Conservation (phyloP, 2,888 invertebrate species). For the Ochropleura plecta region DNA sequence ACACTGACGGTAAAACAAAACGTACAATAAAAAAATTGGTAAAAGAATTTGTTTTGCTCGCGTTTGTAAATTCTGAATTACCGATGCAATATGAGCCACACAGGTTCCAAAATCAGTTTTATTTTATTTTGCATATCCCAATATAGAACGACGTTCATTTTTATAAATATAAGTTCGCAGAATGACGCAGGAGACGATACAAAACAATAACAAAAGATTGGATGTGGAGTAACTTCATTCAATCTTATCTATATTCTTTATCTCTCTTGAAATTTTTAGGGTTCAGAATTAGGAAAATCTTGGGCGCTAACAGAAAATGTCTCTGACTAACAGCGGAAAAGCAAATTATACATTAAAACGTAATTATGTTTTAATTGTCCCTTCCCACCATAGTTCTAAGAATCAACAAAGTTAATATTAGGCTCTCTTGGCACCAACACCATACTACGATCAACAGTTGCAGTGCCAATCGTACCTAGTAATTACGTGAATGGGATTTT, state of each 20-base stretch:
- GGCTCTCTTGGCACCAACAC: conserved; percentile 42
- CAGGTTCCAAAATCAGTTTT: conserved; percentile 29
- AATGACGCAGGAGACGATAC: conserved; percentile 26
- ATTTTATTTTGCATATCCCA: conserved; percentile 48
- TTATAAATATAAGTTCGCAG: conserved; percentile 26
- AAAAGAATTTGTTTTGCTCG: conserved; percentile 9
- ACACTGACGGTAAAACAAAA: conserved; percentile 15
- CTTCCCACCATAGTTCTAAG: conserved; percentile 19
- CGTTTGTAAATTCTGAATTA: conserved; percentile 18
- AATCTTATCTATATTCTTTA: not conserved
- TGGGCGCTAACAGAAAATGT: not conserved
- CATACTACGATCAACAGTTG: conserved; percentile 15
- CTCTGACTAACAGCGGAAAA: not conserved
- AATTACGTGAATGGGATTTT: conserved; percentile 47
- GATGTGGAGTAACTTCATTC: not conserved
- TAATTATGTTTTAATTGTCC: not conserved
- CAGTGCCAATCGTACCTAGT: conserved; percentile 43
- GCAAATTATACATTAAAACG: not conserved
- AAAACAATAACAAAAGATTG: conserved; percentile 43
- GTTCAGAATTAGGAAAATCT: not conserved
- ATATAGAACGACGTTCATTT: conserved; percentile 21
- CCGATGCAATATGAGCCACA: conserved; percentile 22
- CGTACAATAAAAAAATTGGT: not conserved
- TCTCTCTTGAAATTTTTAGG: not conserved
- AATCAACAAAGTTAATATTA: conserved; percentile 43